Percentiles rank a stretch among this genome's conserved stretches.
Evolutionary conservation across 2,888 invertebrate genomes (phyloP).

Genomic region (Hydrotaea cyrtoneurina): DNA sequence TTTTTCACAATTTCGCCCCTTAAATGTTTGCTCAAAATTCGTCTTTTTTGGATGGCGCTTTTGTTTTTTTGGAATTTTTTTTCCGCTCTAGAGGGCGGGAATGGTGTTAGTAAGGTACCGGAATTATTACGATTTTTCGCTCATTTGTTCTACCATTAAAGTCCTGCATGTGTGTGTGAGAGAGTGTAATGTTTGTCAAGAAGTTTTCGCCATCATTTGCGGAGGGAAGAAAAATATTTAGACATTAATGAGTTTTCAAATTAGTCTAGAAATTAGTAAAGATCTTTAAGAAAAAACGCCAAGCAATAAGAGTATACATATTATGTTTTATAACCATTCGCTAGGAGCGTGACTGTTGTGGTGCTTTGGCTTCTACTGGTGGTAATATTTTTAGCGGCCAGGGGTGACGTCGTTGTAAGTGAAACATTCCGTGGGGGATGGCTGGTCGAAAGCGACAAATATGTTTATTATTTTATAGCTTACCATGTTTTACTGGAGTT

Average conservation of each 20-base stretch:
- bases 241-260: slow-evolving; percentile 50
- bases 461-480: slow-evolving; percentile 39
- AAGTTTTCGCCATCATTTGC: not conserved
- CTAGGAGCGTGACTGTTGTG: not conserved
- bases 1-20: not conserved
- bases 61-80: not conserved
- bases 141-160: not conserved
- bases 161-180: not conserved
- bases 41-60: no score
- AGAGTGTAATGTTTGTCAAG: not conserved
- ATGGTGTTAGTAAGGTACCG: not conserved
- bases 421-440: no score
- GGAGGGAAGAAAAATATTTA: slow-evolving; percentile 18
- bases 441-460: not conserved
- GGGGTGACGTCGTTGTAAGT: not conserved
- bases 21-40: slow-evolving; percentile 23
- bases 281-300: slow-evolving; percentile 28
- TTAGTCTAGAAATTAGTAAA: slow-evolving; percentile 36
- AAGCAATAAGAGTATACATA: slow-evolving; percentile 6
- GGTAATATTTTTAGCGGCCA: not conserved
- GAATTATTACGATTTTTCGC: slow-evolving; percentile 6
- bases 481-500: slow-evolving; percentile 20
- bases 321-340: not conserved
- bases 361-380: not conserved
- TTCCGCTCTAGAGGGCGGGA: not conserved